Conservation (phyloP, 1,140 invertebrate species). For the Drosophila kurseongensis region DNA sequence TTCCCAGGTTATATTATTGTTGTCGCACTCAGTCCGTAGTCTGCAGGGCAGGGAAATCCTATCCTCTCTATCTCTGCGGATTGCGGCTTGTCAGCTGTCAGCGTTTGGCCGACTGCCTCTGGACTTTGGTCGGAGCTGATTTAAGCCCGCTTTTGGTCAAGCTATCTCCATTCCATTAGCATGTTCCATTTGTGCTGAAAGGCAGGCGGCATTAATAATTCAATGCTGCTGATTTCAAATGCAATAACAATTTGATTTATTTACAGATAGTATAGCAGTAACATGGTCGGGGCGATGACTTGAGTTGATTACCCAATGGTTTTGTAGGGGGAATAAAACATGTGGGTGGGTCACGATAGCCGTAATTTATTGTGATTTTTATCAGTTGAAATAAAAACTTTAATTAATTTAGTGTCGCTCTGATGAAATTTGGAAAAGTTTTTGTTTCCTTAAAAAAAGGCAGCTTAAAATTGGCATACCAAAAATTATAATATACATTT, state of each 20-base stretch:
- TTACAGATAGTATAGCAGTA: slow-evolving; percentile 47
- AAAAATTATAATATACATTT: slow-evolving; percentile 2
- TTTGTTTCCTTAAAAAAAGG: no score
- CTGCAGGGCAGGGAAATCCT: neutral
- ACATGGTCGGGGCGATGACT: slow-evolving; percentile 15
- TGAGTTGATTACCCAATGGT: slow-evolving; percentile 20
- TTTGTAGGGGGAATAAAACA: neutral
- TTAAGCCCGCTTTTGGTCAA: slow-evolving; percentile 23
- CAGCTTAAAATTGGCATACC: no score
- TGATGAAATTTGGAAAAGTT: neutral
- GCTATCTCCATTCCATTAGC: slow-evolving; percentile 41
- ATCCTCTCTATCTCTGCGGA: slow-evolving; percentile 14
- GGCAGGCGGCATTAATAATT: slow-evolving; percentile 63
- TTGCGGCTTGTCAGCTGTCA: slow-evolving; percentile 75
- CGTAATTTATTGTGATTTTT: slow-evolving; percentile 22
- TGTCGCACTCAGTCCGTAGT: slow-evolving; percentile 2
- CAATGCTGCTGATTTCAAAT: slow-evolving; percentile 49
- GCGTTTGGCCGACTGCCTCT: slow-evolving; percentile 67
- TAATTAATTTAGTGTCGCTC: slow-evolving; percentile 9
- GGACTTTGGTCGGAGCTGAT: slow-evolving; percentile 49
- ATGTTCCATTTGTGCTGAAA: slow-evolving; percentile 31
- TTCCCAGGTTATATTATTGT: slow-evolving; percentile 24
- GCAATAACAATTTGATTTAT: slow-evolving; percentile 76
- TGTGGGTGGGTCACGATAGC: neutral
- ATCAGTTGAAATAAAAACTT: slow-evolving; percentile 4